These are phyloP conservation scores for Lepus townsendii DNA, from an alignment of 2,797 vertebrate genomes.

Conservation along the genomic window DNA sequence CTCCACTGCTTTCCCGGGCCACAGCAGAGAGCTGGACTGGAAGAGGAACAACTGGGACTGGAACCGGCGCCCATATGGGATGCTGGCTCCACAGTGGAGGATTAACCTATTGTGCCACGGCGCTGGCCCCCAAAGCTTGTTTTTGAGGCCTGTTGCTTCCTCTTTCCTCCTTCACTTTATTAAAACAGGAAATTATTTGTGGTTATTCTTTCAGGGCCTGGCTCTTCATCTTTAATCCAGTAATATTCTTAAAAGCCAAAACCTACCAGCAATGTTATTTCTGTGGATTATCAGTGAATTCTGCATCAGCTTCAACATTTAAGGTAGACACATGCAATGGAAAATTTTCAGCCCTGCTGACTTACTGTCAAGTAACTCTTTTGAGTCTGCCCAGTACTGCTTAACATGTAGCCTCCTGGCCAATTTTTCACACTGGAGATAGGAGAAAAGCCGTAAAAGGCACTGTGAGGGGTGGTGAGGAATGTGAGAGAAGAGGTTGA, in stretches of 20 bases:
- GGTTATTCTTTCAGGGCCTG: background rate
- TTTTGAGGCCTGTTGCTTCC: background rate
- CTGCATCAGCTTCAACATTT: background rate
- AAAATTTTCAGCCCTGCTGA: background rate
- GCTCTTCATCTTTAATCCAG: background rate
- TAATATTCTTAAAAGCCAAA: constrained; percentile 9
- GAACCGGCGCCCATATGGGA: no score
- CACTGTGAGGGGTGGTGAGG: background rate
- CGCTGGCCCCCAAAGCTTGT: background rate
- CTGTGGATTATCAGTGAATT: background rate
- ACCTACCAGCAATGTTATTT: background rate
- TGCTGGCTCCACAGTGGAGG: no score
- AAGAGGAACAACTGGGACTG: no score
- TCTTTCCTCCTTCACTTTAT: constrained; percentile 5
- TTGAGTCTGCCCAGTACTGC: background rate
- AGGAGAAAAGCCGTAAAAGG: constrained; percentile 17
- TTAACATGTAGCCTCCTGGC: constrained; percentile 23
- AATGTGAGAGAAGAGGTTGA: background rate
- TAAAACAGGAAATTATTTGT: constrained; percentile 35
- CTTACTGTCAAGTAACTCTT: constrained; percentile 21
- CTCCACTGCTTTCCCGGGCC: no score
- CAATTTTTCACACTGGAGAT: constrained; percentile 40
- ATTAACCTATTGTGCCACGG: no score
- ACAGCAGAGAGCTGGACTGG: no score
- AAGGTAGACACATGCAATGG: background rate